phyloP scores from a whole-genome alignment of 2,113 vertebrate species.

The Menura novaehollandiae region DNA sequence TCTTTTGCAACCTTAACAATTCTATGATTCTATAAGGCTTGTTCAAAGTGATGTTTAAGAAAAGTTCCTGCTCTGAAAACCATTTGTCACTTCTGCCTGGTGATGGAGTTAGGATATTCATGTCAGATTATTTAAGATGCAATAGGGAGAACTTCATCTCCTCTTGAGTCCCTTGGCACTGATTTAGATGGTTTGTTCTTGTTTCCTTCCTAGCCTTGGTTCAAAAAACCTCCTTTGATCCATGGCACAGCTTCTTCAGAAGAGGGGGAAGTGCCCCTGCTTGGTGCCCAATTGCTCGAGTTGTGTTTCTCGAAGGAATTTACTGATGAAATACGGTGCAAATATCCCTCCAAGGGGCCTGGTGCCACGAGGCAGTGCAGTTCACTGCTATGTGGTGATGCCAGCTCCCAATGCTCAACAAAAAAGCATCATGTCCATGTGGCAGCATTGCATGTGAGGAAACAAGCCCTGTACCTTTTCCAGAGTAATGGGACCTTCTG shows the following conservation, averaged over 20 bases:
- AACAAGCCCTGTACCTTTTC: neutral
- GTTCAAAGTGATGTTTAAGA: neutral
- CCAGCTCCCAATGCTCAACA: neutral
- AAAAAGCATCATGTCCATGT: fast-evolving
- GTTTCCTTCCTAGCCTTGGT: neutral
- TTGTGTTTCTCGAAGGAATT: neutral
- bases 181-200: neutral
- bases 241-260: neutral
- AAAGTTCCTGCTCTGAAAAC: neutral
- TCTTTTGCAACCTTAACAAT: neutral
- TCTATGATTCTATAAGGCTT: neutral
- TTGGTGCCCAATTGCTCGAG: neutral
- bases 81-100: neutral
- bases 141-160: neutral
- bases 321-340: neutral
- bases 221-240: neutral
- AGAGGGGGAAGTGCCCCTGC: neutral
- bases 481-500: neutral
- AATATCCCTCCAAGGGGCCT: neutral
- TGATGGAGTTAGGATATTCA: neutral
- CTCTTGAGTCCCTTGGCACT: neutral
- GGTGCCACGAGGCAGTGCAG: neutral
- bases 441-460: neutral
- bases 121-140: neutral
- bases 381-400: neutral